phyloP scores from a whole-genome alignment of 2,888 invertebrate genomes.

The Spilarctia lutea region DNA sequence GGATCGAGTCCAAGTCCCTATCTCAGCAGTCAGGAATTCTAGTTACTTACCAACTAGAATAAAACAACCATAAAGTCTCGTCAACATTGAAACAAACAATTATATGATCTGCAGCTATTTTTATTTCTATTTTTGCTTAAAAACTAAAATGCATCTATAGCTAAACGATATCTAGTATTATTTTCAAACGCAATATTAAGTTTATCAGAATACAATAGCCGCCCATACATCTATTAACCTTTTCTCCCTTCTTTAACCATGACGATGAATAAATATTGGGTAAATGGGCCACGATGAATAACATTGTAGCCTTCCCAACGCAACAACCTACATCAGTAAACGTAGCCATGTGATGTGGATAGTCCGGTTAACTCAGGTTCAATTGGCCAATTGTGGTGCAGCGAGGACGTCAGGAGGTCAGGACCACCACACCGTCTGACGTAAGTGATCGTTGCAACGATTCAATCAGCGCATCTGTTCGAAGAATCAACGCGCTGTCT shows the following conservation, averaged over 20 bases:
- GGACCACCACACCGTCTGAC: constrained; percentile 23
- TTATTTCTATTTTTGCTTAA: not conserved
- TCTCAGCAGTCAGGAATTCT: too few species aligned
- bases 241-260: not conserved
- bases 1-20: too few species aligned
- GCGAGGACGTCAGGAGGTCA: constrained; percentile 26
- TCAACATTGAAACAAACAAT: not conserved
- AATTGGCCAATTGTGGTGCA: constrained; percentile 42
- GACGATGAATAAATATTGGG: constrained; percentile 1
- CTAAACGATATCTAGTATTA: not conserved
- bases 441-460: constrained; percentile 17
- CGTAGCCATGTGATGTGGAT: not conserved
- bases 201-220: not conserved
- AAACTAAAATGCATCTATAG: not conserved
- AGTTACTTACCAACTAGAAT: too few species aligned
- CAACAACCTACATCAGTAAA: not conserved
- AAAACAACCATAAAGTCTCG: not conserved
- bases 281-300: not conserved
- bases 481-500: not conserved
- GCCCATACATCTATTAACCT: not conserved
- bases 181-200: too few species aligned
- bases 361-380: not conserved
- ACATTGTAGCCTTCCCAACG: not conserved
- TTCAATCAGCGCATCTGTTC: constrained; percentile 8
- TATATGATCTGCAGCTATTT: not conserved